Evolutionary conservation across 2,888 invertebrate genomes (phyloP), one percentile per base, ranked within the genome.

Genomic region (Nymphalis polychloros): DNA sequence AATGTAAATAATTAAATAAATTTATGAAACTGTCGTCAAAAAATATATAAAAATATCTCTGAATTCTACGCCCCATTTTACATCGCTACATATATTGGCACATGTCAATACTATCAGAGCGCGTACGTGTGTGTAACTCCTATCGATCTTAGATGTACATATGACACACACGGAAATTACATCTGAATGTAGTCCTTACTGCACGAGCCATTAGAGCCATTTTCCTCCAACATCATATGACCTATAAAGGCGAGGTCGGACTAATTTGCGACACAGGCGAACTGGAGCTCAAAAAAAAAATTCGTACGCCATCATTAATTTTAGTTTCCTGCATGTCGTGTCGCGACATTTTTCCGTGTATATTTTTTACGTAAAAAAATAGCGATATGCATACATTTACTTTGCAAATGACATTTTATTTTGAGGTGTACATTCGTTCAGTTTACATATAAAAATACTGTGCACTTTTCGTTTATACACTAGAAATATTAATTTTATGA

Each of bases 171-270:
- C n/a, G 13, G 52, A 17, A 16, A 63, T 27, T 68, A 73, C 80
- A 79, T 73, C 69, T 75, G 71, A 84, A 84, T 80, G 77, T 81
- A 76, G 79, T 76, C 80, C 82, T 75, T 86, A 81, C 74, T 70
- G 41, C 74, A 62, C 68, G 71, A 65, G 59, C 47, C 53, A 72
- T 82, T 84, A 78, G 83, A 80, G 77, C 76, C 76, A 76, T 77
- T 83, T 83, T 84, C 75, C 80, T 76, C 66, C 72, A 79, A 70
- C 75, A 66, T 65, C 52, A 73, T 71, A 64, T 87, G 88, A 89
- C 89, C 89, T 86, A 88, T 79, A 87, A 87, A 85, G 78, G 68
- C 74, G 78, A 82, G 84, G 84, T 83, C 81, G 82, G 82, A 81
- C 83, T 85, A 85, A 87, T 87, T 84, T 81, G 82, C 81, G 72